Conservation (phyloP, 2,797 vertebrate species). For the Parauchenoglanis punctatus region DNA sequence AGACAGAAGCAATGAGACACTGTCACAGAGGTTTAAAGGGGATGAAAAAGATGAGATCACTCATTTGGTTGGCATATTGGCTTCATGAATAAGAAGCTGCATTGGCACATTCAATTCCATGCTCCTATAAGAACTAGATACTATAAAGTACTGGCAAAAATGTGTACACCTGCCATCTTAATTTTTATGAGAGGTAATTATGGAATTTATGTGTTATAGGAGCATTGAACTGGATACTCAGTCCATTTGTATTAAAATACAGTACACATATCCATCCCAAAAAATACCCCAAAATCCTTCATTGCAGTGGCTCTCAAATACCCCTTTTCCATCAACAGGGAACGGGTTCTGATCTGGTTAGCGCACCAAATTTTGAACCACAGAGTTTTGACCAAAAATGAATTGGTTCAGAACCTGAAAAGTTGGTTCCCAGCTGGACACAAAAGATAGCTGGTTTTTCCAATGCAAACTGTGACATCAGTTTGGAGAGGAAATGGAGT, state of each 20-base stretch:
- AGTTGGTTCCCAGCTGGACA: too few relatives aligned
- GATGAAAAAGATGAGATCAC: background rate
- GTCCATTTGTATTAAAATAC: background rate
- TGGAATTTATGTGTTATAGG: background rate
- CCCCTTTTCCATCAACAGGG: too few relatives aligned
- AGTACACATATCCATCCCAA: background rate
- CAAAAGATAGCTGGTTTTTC: too few relatives aligned
- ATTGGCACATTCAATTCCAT: background rate
- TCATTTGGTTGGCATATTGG: background rate
- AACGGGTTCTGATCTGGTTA: too few relatives aligned
- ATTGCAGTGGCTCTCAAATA: background rate
- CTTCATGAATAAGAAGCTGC: background rate
- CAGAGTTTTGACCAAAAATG: too few relatives aligned
- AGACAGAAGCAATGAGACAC: constrained; percentile 4
- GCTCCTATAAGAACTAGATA: background rate
- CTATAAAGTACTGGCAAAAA: background rate
- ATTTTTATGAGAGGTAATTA: background rate
- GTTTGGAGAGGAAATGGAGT: too few relatives aligned
- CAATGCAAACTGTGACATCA: too few relatives aligned
- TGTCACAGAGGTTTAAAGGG: background rate
- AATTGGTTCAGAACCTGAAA: too few relatives aligned
- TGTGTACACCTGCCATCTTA: background rate
- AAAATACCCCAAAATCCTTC: background rate
- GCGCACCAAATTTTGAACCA: too few relatives aligned
- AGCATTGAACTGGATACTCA: background rate